These are phyloP conservation scores for Ctenochaetus hawaiiensis DNA, from an alignment of 2,797 vertebrate genomes.

Conservation along the genomic window DNA sequence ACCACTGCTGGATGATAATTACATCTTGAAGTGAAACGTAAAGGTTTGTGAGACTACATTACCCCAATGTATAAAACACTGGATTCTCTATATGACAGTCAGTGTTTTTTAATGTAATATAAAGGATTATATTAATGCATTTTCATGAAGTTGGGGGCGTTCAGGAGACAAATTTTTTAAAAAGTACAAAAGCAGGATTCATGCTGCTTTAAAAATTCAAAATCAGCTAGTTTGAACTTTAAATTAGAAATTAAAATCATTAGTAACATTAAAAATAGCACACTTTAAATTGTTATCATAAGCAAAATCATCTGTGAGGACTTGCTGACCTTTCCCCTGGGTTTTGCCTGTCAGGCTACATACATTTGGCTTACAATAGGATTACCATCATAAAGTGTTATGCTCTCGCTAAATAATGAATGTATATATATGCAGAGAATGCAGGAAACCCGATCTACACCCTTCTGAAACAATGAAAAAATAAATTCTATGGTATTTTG, in stretches of 20 bases:
- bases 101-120: not conserved
- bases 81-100: not conserved
- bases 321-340: not conserved
- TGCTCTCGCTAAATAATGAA: not conserved
- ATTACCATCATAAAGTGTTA: not conserved
- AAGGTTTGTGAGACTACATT: constrained; percentile 22
- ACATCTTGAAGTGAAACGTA: constrained; percentile 17
- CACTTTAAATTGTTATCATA: not conserved
- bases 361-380: too few relatives aligned
- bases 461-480: too few relatives aligned
- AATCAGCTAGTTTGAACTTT: too few relatives aligned
- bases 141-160: not conserved
- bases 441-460: not conserved
- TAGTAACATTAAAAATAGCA: not conserved
- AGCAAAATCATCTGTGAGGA: not conserved
- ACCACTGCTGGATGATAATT: constrained; percentile 33
- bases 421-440: not conserved
- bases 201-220: too few relatives aligned
- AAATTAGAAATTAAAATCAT: too few relatives aligned
- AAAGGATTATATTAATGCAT: constrained; percentile 4
- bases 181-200: not conserved
- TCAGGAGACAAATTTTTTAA: not conserved
- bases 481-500: not conserved
- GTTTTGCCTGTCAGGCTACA: not conserved
- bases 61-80: not conserved